These are phyloP conservation scores for Phyllopteryx taeniolatus DNA, from an alignment of 2,113 vertebrate genomes.

Conservation along the genomic window DNA sequence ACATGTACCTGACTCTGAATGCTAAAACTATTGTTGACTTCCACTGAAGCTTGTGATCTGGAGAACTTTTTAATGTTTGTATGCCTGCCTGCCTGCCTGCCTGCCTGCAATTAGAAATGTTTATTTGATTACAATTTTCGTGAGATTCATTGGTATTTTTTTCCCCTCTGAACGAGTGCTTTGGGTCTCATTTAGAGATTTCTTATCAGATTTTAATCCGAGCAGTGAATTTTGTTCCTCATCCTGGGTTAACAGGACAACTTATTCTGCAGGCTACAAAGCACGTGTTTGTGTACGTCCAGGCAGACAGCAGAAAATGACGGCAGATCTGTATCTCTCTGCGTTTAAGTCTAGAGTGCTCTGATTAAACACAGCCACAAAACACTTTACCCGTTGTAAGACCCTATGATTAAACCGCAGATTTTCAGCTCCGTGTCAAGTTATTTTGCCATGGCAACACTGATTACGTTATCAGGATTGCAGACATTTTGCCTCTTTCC, in stretches of 20 bases:
- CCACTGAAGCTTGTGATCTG: conserved; percentile 1
- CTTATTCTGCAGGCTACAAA: conserved; percentile 56
- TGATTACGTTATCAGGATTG: conserved; percentile 60
- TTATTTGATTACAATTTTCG: conserved; percentile 5
- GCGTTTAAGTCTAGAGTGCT: conserved; percentile 65
- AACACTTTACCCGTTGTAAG: conserved; percentile 65
- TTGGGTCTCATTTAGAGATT: conserved; percentile 25
- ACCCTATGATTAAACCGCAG: conserved; percentile 55
- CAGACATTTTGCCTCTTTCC: conserved; percentile 16
- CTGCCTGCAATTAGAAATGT: background rate
- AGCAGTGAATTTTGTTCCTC: conserved; percentile 31
- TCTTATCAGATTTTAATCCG: conserved; percentile 25
- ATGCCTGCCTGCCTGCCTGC: background rate
- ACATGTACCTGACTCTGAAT: conserved; percentile 31
- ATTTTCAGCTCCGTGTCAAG: conserved; percentile 62
- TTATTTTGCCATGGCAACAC: conserved; percentile 61
- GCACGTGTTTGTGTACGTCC: conserved; percentile 69
- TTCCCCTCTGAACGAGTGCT: background rate
- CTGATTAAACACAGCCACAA: conserved; percentile 71
- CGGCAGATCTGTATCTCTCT: conserved; percentile 69
- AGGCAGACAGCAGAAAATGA: conserved; percentile 75
- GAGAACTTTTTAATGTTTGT: conserved; percentile 2
- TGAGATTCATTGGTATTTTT: background rate
- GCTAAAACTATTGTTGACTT: conserved; percentile 25
- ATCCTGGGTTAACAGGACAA: conserved; percentile 32